Conservation (phyloP, 2,888 invertebrate species). For the Tetragnatha montana region DNA sequence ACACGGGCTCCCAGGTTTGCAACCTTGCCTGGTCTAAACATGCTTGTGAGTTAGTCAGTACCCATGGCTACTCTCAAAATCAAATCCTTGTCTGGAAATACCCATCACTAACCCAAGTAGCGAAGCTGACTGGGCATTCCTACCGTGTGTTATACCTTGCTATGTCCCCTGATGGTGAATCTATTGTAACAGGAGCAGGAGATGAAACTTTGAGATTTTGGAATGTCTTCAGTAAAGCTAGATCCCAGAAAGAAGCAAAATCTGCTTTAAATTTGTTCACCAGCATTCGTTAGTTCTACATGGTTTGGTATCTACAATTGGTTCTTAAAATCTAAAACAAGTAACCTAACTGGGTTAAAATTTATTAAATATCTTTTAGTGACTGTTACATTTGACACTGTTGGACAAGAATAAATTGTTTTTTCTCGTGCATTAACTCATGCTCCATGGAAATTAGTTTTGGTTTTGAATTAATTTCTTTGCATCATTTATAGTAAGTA, state of each 20-base stretch:
- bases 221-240: slow-evolving; percentile 99
- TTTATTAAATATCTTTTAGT: neutral
- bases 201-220: slow-evolving; percentile 98
- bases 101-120: slow-evolving; percentile 96
- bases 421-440: neutral
- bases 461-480: too few species aligned
- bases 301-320: neutral
- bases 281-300: slow-evolving; percentile 83
- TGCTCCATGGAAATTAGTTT: neutral
- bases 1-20: slow-evolving; percentile 98
- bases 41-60: slow-evolving; percentile 93
- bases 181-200: slow-evolving; percentile 98
- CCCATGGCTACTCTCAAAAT: slow-evolving; percentile 98
- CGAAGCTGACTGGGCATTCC: slow-evolving; percentile 96
- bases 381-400: neutral
- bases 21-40: slow-evolving; percentile 99
- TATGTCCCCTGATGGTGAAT: slow-evolving; percentile 97
- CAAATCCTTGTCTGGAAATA: slow-evolving; percentile 99
- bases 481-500: too few species aligned
- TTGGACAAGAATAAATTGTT: neutral
- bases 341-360: neutral
- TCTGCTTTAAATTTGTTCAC: slow-evolving; percentile 94
- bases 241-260: slow-evolving; percentile 94
- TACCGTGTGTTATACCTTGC: slow-evolving; percentile 96
- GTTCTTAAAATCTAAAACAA: neutral